A percentile compares a stretch with the other conserved stretches of the same genome.
These are phyloP conservation scores for Miltochrista miniata DNA, from an alignment of 2,888 invertebrate genomes.

Conservation along the genomic window DNA sequence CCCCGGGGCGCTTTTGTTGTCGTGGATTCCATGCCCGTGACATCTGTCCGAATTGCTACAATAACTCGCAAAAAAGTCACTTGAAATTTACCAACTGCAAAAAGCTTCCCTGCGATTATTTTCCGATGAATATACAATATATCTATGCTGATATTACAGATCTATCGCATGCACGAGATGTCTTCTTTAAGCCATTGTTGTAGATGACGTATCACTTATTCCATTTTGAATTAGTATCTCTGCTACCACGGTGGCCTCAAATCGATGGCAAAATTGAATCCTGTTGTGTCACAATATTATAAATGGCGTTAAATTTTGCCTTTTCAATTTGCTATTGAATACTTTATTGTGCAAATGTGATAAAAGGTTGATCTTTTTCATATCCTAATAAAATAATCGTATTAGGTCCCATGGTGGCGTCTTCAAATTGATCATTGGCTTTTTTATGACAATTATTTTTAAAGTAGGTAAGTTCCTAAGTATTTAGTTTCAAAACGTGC, in stretches of 20 bases:
- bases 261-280: constrained; percentile 32
- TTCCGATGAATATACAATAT: constrained; percentile 66
- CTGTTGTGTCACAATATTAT: constrained; percentile 71
- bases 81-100: constrained; percentile 70
- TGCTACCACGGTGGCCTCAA: constrained; percentile 65
- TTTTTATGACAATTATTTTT: too few relatives aligned
- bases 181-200: constrained; percentile 76
- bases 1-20: constrained; percentile 79
- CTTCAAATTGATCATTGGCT: neutral
- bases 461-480: too few relatives aligned
- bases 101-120: constrained; percentile 65
- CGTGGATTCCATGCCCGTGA: constrained; percentile 75
- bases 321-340: constrained; percentile 43
- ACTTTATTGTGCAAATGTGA: constrained; percentile 24
- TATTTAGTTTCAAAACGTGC: too few relatives aligned
- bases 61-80: constrained; percentile 80
- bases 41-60: constrained; percentile 82
- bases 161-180: constrained; percentile 49
- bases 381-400: constrained; percentile 23
- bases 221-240: constrained; percentile 55
- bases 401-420: constrained; percentile 19
- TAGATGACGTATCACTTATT: constrained; percentile 73
- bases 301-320: constrained; percentile 57
- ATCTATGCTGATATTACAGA: constrained; percentile 40
- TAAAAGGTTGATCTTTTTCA: constrained; percentile 15